Base-by-base conservation (phyloP, 2,888 invertebrate species). In the Sarcophaga caerulescens region DNA sequence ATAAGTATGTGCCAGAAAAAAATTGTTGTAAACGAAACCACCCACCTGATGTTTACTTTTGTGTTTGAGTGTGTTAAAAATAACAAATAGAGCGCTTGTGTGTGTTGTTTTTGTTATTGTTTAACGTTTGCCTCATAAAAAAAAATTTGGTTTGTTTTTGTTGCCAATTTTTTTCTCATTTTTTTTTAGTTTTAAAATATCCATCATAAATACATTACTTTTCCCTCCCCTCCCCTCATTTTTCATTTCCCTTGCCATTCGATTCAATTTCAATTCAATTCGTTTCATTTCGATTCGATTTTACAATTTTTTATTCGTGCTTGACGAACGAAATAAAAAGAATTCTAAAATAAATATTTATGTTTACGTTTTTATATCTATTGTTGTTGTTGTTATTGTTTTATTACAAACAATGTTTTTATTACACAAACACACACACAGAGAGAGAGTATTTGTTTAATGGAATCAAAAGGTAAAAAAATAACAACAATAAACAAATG, bases 281-380 rank as follows among this genome's bases (percentile, higher is more conserved):
- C 12, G 52, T 8, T 35, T 35, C 35, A 35, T 8, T 35, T 35
- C 5, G 52, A 14, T 47, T 47, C 11, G 14, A 47, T 35, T 35
- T 35, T 35, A 6, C 6, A 6, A 35, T 35, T 35, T 66, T 79
- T 82, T 85, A 85, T 83, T 83, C 68, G 63, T 69, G 73, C 69
- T 75, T 79, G 47, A 85, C 62, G 57, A 4, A 6, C 11, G 3
- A 57, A 17, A 52, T 21, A 4, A 45, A 70, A 70, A 62, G 8
- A 63, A 5, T 70, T n/a, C 69, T 76, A 52, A 80, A 74, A 73
- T 77, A 83, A 75, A 85, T 82, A 76, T 85, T 85, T 75, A 74
- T 57, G 35, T 35, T 66, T 21, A 68, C 69, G 19, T 35, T 35
- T 35, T 35, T 35, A 8, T 35, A 8, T 2, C 10, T 35, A 4